Conservation (phyloP, 2,113 vertebrate genomes). For the Myocastor coypus region DNA sequence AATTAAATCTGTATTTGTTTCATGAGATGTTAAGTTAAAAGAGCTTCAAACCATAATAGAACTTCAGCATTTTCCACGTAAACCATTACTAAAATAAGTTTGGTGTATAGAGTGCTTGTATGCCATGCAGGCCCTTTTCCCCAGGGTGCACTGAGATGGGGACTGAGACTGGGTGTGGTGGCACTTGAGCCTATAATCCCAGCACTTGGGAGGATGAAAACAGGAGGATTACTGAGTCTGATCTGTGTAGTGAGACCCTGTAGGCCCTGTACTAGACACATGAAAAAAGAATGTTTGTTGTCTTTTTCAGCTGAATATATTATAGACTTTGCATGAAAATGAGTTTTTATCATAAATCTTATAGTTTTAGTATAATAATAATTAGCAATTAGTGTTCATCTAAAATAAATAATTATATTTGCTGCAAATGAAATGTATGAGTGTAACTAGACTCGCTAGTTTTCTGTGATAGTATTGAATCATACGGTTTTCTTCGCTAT, state of each 20-base stretch:
- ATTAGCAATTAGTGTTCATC: neutral
- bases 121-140: no score
- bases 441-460: conserved; percentile 35
- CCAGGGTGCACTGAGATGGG: no score
- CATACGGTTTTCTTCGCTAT: neutral
- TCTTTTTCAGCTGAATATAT: conserved; percentile 40
- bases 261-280: no score
- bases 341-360: conserved; percentile 54
- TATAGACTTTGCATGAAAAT: conserved; percentile 12
- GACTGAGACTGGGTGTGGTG: no score
- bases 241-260: no score
- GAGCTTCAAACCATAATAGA: conserved; percentile 25
- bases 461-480: neutral
- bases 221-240: no score
- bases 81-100: conserved; percentile 42
- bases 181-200: no score
- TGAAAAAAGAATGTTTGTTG: neutral
- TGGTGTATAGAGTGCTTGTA: conserved; percentile 25
- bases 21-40: neutral
- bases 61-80: conserved; percentile 47
- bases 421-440: conserved; percentile 20
- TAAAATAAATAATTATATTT: conserved; percentile 61
- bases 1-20: conserved; percentile 39
- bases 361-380: conserved; percentile 41
- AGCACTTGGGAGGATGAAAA: no score